Evolutionary conservation across 2,888 invertebrate species (phyloP), one percentile per base, ranked within the genome.

Genomic region (Globia sparganii): DNA sequence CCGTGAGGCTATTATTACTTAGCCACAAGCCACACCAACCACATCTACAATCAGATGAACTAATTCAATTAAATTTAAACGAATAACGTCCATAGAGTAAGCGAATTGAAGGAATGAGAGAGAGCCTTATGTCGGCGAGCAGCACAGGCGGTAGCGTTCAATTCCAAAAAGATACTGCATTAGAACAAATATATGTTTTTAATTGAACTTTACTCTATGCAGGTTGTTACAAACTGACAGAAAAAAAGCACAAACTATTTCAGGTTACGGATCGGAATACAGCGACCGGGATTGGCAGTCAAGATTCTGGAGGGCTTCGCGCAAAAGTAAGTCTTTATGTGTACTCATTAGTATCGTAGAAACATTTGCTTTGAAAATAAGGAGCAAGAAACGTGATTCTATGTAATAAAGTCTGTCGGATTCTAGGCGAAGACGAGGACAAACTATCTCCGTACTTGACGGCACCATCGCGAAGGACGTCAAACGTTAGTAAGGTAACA

Each of bases 251-350:
- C 80, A 75, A 85, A 83, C 77, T 89, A 70, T 85, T 90, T 85
- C 97, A 97, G 98, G 98, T 74, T 98, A 98, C 86, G 98, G 98
- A 78, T 98, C 98, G 21, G 98, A 98, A 94, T 97, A 97, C 92
- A 98, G 98, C 89, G 98, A 98, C 81, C 95, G 97, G 78, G 98
- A 98, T 83, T 97, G 97, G 94, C 97, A 97, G 85, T 93, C 97
- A 3, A 90, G 95, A 49, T 96, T 97, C 89, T 98, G 98, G 98
- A 97, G 97, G 90, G 97, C 97, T 87, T 94, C 95, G 0, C 90
- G 94, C 69, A 96, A 93, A 91, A 96, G 96, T 96, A 92, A 94
- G 93, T 82, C 31, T 31, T 18, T 34, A 72, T 15, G 18, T 34
- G 18, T 11, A 62, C 9, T 2, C 21, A 28, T 34, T 46, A n/a